Base-by-base conservation (phyloP, 1,140 invertebrate species). In the Drosophila biarmipes region DNA sequence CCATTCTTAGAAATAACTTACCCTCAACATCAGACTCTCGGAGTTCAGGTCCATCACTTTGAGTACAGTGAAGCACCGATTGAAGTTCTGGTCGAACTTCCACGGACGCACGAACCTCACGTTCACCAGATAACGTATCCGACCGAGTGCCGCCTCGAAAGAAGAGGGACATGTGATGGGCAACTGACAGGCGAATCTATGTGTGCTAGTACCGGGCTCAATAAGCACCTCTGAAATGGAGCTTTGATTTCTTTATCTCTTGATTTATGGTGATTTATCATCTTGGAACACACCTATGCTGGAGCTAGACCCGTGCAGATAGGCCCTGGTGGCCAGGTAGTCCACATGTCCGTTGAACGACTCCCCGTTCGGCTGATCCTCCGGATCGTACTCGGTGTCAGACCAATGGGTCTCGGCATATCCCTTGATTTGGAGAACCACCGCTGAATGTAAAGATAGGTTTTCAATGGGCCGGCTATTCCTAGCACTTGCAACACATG, bases 61-160 rank as follows among this genome's bases (percentile, higher is more conserved):
- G 7, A 96, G 93, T 8, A 97, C 95, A 14, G 95, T 96, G 75
- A 97, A 96, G 3, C 94, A 93, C 61, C 93, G 93, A 91, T 95
- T 95, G 45, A 93, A 93, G 71, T 95, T 94, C 69, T 96, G 94
- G 92, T 96, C 96, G 73, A 95, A 95, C 52, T 95, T 95, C 95
- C 96, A 96, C 27, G 95, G 95, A 31, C 96, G 94, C 87, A 96
- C 94, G 63, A 97, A 91, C 12, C 58, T 69, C 5, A 91, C 95
- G 91, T 95, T 95, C 3, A 95, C 92, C 71, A 93, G 94, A 79
- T 96, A 96, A 15, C 95, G 92, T 53, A 96, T 92, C 63, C 93
- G 93, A 1, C 96, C 96, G 78, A 94, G 93, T 40, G 94, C 93
- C 1, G 95, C 95, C 82, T 96, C 95, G 92, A 96, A 96, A 21